Base-by-base conservation (phyloP, 2,113 vertebrate genomes). In the Callaeas wilsoni region DNA sequence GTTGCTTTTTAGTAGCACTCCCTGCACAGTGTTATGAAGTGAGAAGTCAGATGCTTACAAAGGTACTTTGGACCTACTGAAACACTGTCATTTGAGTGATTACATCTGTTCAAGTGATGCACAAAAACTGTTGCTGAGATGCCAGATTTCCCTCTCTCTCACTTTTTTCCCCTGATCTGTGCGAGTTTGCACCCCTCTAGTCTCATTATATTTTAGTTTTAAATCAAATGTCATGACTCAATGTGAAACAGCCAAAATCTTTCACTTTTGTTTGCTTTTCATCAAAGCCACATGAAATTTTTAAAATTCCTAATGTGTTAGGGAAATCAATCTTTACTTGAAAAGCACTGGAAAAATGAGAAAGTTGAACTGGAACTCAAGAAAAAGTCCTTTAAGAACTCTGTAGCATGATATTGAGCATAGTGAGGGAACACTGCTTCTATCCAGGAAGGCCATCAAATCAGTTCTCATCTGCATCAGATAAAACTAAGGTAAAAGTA, bases 71-170 rank as follows among this genome's bases (percentile, higher is more conserved):
- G 57, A 89, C 87, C 91, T 71, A 94, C 74, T 89, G 93, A 95
- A 97, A 91, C 89, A 91, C 81, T 91, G 93, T 35, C 81, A 95
- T 97, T 97, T 95, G 95, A 93, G 96, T 95, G 96, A 97, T 96
- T 95, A 96, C 96, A 97, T 94, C 81, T 95, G 91, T 37, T 84
- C 65, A 68, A 75, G 41, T 53, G 81, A 78, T 53, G 52, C 57
- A 87, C 52, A 74, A 82, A 77, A 91, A 16, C 4, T 21, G 63
- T 52, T 3, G 6, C 41, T 75, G 39, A 71, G 57, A 64, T 60
- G 60, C 46, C 80, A 78, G 47, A 53, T 82, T 87, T 89, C 35
- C 13, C 26, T 19, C 30, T 64, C 8, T 46, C 5, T 25, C 27
- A 18, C 16, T 22, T 47, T 13, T 26, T 10, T 2, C 16, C 14